phyloP scores from a whole-genome alignment of 2,113 vertebrate species.

The Spheniscus mendiculus region DNA sequence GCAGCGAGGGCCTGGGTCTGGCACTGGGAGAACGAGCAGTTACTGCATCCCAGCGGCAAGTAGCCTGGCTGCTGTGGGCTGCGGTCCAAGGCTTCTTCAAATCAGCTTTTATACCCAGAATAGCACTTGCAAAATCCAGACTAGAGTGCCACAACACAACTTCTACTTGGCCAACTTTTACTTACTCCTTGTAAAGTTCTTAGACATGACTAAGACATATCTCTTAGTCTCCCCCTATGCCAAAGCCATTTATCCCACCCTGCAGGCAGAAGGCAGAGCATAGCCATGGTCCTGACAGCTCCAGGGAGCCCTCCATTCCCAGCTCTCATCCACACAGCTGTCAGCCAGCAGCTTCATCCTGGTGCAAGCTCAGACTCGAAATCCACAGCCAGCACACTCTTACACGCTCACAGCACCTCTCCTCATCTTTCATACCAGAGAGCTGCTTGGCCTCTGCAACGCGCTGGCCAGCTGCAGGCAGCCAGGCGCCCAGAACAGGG shows the following conservation, averaged over 20 bases:
- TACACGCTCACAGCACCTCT: background rate
- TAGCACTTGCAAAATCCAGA: background rate
- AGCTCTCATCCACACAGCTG: background rate
- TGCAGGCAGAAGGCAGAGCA: rapidly evolving
- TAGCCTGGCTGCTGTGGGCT: background rate
- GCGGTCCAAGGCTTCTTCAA: background rate
- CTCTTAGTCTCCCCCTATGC: background rate
- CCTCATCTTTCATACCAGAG: background rate
- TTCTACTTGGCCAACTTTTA: background rate
- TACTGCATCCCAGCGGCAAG: background rate
- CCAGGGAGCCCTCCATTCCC: background rate
- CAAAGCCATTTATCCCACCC: background rate
- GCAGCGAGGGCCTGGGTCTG: background rate
- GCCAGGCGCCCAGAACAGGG: rapidly evolving
- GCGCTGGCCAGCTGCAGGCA: background rate
- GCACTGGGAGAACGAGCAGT: background rate
- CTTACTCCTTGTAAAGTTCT: no score
- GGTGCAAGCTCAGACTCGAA: background rate
- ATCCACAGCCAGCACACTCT: background rate
- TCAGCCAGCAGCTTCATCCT: background rate
- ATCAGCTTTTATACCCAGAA: background rate
- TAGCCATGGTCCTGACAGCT: background rate
- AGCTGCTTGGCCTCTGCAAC: background rate
- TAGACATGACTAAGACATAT: no score
- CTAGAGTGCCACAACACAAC: background rate